Evolutionary conservation across 2,797 vertebrate species (phyloP), one percentile per base, ranked within the genome.

Genomic region (Falco peregrinus): DNA sequence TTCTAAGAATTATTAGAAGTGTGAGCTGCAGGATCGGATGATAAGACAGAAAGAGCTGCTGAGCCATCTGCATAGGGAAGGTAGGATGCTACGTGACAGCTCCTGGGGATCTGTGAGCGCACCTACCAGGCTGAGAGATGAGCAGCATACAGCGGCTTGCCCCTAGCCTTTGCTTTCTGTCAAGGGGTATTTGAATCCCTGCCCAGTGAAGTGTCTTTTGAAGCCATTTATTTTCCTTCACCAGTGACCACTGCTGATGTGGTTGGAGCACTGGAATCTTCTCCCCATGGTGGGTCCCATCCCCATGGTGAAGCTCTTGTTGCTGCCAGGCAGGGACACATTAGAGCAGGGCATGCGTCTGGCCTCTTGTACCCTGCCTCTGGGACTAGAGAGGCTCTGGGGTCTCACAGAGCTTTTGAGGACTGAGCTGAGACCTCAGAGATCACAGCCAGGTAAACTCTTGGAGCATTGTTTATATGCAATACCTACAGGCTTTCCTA

Each of bases 1-100:
- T 95, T 12, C 0, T 53, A 93, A 82, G 71, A 97, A 95, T 95
- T 93, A 85, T 93, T 93, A 84, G 16, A 93, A 96, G 67, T 76
- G 61, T 54, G 75, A 95, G 69, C 80, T 84, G 65, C 71, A 84
- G 65, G 75, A 91, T 84, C 57, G 47, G 69, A 95, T 84, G 94
- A 97, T 95, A 90, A 97, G 65, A 63, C 88, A 88, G 82, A 80
- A 88, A 70, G 47, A 29, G 41, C 67, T 89, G 75, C 84, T 80
- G 88, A 95, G 19, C 74, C 57, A 85, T 85, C 78, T 96, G 69
- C 64, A 60, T 51, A 6, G 3, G 45, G 57, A 83, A 78, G 50
- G 85, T 50, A 37, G 20, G 51, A 94, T 79, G 28, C 6, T 90
- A 50, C 0, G 0, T 84, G 94, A 84, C 82, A 91, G 65, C 31